Evolutionary conservation across 2,888 invertebrate genomes (phyloP), one percentile per base, ranked within the genome.

Genomic region (Phyllotreta cruciferae): DNA sequence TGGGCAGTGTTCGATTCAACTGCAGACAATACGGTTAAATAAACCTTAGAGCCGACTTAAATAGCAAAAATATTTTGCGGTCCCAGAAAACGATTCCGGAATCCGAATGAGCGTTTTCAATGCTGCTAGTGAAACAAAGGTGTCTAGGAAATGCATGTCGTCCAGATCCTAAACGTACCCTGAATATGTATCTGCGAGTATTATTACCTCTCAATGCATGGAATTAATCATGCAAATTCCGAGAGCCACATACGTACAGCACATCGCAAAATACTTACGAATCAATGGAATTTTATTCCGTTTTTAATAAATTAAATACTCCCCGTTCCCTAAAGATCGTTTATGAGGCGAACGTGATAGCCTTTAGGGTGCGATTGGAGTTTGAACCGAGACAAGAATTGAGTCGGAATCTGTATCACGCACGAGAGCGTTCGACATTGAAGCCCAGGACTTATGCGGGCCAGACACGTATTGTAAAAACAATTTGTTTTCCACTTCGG

Each of bases 31-130:
- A 24, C 24, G 2, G 24, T 24, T 24, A 50, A 50, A 50, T 35
- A 50, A 41, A 49, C 56, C 57, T 38, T 42, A 55, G 34, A 49
- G 55, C 49, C 49, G 44, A 39, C 39, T 56, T 62, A 56, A 55
- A 56, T 45, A 62, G 57, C 49, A 56, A 56, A 62, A 62, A 62
- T 62, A 62, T 44, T 44, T 44, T 11, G 7, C 14, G 3, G 44
- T 44, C 44, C 44, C 9, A 13, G 11, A 44, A 7, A n/a, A 44
- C 44, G 44, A 13, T 44, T 11, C 44, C 14, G 10, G 44, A 44
- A 44, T 44, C 44, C 44, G 1, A 44, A 44, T 44, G 44, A n/a
- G 44, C 9, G 14, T 10, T 7, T 14, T 44, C 44, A 14, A 7
- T 44, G 44, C 14, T 8, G 6, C 7, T 24, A 44, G 44, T 2